Evolutionary conservation across 2,888 invertebrate genomes (phyloP), one percentile per base, ranked within the genome.

Genomic region (Parasteatoda lunata): DNA sequence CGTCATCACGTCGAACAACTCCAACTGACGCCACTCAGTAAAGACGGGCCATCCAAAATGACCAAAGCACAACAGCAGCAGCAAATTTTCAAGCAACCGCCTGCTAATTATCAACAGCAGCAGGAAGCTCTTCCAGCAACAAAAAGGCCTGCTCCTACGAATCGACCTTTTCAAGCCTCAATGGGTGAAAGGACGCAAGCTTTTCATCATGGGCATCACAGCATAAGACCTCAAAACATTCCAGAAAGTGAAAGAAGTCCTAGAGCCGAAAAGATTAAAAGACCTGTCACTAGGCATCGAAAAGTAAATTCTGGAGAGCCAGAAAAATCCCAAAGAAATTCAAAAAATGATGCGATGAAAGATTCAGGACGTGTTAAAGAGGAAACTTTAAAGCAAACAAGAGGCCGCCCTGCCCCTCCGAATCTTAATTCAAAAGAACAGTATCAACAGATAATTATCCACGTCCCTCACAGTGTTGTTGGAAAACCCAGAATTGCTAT

Each of bases 361-460:
- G n/a, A 68, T 52, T 5, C 81, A 47, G 69, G 45, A 69, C 4
- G 11, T 48, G 13, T 30, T 30, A 30, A 2, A 2, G 30, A 30
- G 30, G 1, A 30, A 30, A 30, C 30, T 30, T 30, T 30, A 30
- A 30, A 30, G 30, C 30, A 30, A 30, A 30, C 30, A 30, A 30
- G 30, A 30, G 30, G 30, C 30, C 30, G 30, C 0, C 0, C 30
- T 30, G 30, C 30, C 30, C 30, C 30, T 30, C 2, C 30, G 30
- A 30, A 30, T 30, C 30, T 30, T 30, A 30, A 30, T 30, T 30
- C 30, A 30, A 30, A 30, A 2, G 30, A 30, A n/a, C 52, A 73
- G 15, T 80, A 80, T 66, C 80, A 76, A 59, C 85, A 86, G 30
- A 86, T 86, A n/a, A n/a, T 86, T 8, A 86, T 86, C 11, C 85